phyloP scores from a whole-genome alignment of 1,140 invertebrate genomes.

The Bombus haemorrhoidalis region DNA sequence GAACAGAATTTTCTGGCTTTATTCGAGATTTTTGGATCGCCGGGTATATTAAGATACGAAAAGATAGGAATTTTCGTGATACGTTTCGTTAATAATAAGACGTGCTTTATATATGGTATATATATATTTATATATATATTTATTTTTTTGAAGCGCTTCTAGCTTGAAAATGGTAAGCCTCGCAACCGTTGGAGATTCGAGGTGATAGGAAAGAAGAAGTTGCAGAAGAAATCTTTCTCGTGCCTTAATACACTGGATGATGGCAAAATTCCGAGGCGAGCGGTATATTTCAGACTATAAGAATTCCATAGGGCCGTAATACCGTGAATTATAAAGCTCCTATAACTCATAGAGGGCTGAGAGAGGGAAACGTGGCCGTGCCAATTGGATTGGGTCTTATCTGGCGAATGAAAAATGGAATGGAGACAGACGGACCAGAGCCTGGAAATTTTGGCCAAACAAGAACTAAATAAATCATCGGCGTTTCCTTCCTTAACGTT shows the following conservation, averaged over 20 bases:
- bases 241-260: background rate
- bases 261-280: background rate
- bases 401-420: slow-evolving; percentile 41
- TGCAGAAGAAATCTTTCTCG: background rate
- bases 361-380: background rate
- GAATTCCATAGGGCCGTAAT: slow-evolving; percentile 36
- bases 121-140: too few relatives aligned
- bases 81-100: background rate
- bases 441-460: slow-evolving; percentile 34
- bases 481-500: background rate
- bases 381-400: slow-evolving; percentile 49
- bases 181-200: too few relatives aligned
- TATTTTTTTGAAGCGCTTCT: too few relatives aligned
- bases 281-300: slow-evolving; percentile 25
- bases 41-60: background rate
- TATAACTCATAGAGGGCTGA: slow-evolving; percentile 5
- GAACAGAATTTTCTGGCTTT: background rate
- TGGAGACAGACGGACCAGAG: slow-evolving; percentile 1
- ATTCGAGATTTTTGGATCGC: background rate
- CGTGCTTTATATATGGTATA: background rate
- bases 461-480: slow-evolving; percentile 15
- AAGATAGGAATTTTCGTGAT: too few relatives aligned
- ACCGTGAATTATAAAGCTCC: slow-evolving; percentile 34
- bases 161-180: too few relatives aligned
- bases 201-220: background rate